A percentile compares a stretch with the other conserved stretches of the same genome.
phyloP scores from a whole-genome alignment of 2,888 invertebrate genomes.

The Acrocyrtus sp. region DNA sequence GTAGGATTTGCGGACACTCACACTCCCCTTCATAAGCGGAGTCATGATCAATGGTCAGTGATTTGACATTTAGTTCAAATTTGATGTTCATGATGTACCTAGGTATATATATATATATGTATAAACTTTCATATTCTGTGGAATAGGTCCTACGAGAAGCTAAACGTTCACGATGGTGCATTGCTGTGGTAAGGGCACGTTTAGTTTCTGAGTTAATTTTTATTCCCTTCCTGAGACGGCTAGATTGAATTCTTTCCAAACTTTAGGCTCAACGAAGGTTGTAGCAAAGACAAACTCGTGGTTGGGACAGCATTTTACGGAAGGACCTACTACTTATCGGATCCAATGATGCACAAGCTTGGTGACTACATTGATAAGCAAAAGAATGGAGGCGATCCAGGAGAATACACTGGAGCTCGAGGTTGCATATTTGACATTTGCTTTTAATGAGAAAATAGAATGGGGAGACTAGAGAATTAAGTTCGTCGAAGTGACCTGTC shows the following conservation, averaged over 20 bases:
- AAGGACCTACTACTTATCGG: slow-evolving; percentile 82
- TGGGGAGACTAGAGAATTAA: too few species aligned
- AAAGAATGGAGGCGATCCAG: slow-evolving; percentile 78
- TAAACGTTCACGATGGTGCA: slow-evolving; percentile 92
- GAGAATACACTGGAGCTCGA: slow-evolving; percentile 85
- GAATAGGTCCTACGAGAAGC: slow-evolving; percentile 88
- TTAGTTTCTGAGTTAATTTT: background rate
- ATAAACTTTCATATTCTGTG: too few species aligned
- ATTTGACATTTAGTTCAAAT: too few species aligned
- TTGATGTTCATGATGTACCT: too few species aligned
- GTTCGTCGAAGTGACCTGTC: too few species aligned
- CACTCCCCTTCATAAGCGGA: slow-evolving; percentile 85
- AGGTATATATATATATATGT: too few species aligned
- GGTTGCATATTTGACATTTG: too few species aligned
- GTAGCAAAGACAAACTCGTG: slow-evolving; percentile 85
- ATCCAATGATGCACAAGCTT: slow-evolving; percentile 76
- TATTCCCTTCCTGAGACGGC: slow-evolving; percentile 59
- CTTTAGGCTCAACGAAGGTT: slow-evolving; percentile 91
- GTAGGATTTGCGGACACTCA: slow-evolving; percentile 84
- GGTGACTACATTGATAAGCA: slow-evolving; percentile 61
- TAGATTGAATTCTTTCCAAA: too few species aligned
- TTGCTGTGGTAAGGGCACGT: slow-evolving; percentile 73
- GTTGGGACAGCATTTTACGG: slow-evolving; percentile 93
- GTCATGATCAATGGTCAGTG: slow-evolving; percentile 89
- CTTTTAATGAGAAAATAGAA: too few species aligned